Conservation (phyloP, 2,797 vertebrate species). For the Neosilurus mollespiculum region DNA sequence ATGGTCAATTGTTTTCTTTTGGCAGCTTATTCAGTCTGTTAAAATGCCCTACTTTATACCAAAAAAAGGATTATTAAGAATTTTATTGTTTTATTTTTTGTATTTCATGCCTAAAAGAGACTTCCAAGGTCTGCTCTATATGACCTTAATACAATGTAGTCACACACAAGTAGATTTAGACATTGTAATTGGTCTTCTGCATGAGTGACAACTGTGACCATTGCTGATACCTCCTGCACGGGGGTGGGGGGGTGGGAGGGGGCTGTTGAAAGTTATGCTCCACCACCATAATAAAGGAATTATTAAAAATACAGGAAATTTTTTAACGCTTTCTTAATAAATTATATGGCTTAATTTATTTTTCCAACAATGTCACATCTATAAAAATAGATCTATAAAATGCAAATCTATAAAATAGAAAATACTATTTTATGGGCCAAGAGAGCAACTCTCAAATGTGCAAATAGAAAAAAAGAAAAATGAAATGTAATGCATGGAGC, state of each 20-base stretch:
- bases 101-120: not conserved
- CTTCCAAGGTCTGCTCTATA: not conserved
- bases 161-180: slow-evolving; percentile 29
- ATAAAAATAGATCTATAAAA: too few relatives aligned
- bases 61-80: not conserved
- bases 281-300: slow-evolving; percentile 78
- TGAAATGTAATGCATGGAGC: not conserved
- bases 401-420: too few relatives aligned
- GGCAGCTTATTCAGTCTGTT: not conserved
- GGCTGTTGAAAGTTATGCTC: slow-evolving; percentile 74
- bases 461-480: not conserved
- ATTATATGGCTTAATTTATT: not conserved
- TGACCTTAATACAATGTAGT: slow-evolving; percentile 11
- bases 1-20: not conserved
- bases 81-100: too few relatives aligned
- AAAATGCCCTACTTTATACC: not conserved
- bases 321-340: slow-evolving; percentile 72
- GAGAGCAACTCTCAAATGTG: not conserved
- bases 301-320: slow-evolving; percentile 74
- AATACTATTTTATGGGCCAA: not conserved
- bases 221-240: not conserved
- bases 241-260: too few relatives aligned
- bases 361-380: not conserved
- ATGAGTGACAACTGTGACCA: slow-evolving; percentile 59
- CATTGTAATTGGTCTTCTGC: slow-evolving; percentile 26